Evolutionary conservation across 2,888 invertebrate species (phyloP).

Genomic region (Eristalis tenax): DNA sequence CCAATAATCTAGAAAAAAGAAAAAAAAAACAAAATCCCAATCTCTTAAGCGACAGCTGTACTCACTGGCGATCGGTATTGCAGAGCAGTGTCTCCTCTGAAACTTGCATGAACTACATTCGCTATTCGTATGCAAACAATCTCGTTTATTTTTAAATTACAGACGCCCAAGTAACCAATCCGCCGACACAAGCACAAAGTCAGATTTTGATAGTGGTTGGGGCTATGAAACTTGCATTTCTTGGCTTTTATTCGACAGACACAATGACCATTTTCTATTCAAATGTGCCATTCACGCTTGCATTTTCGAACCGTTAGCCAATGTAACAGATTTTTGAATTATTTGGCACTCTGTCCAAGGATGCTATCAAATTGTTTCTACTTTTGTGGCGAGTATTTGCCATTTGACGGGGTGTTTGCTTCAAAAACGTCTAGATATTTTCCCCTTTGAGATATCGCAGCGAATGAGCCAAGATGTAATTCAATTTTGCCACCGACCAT

Average conservation of each 20-base stretch:
- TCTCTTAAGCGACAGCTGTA: not conserved
- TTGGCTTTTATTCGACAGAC: conserved; percentile 11
- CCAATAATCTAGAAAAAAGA: not conserved
- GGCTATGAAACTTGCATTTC: conserved; percentile 5
- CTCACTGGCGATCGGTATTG: not conserved
- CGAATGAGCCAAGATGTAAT: conserved; percentile 16
- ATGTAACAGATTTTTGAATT: conserved; percentile 42
- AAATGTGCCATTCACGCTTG: not conserved
- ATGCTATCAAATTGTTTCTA: conserved; percentile 47
- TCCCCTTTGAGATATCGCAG: not conserved
- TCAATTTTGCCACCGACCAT: conserved; percentile 26
- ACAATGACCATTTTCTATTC: not conserved
- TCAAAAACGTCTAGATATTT: not conserved
- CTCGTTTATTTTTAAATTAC: conserved; percentile 39
- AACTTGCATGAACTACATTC: not conserved
- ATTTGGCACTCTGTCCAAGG: conserved; percentile 67
- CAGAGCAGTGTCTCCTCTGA: conserved; percentile 2
- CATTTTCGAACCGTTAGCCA: conserved; percentile 4
- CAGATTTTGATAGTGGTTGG: not conserved
- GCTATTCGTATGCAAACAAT: not conserved
- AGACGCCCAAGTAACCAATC: not conserved
- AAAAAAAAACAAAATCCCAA: not conserved
- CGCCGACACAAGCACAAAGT: conserved; percentile 5
- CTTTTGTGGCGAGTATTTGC: conserved; percentile 9
- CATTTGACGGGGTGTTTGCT: not conserved